Evolutionary conservation across 2,113 vertebrate species (phyloP), one percentile per base, ranked within the genome.

Genomic region (Cyanistes caeruleus): DNA sequence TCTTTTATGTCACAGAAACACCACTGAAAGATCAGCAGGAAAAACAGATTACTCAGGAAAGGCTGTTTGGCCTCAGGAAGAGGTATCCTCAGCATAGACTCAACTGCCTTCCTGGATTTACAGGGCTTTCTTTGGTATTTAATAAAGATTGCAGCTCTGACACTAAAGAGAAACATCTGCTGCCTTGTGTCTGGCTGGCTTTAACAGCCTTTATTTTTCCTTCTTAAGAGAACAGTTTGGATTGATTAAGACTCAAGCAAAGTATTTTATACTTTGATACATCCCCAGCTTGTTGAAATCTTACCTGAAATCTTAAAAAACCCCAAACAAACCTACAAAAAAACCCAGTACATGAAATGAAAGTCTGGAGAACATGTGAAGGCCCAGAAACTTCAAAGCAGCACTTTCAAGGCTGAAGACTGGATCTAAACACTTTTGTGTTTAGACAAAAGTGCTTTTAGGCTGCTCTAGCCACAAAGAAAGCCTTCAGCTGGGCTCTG

Each of bases 151-250:
- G 85, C 89, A 86, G 49, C 65, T 89, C 77, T 72, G 83, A 96
- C 89, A 96, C 94, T 95, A 96, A 97, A 95, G 89, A 91, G 87
- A 95, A 97, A 96, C 93, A 97, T 96, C 95, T 96, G 93, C 89
- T 93, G 76, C 79, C 75, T 63, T 90, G 30, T 70, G 69, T 55
- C 90, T 97, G 95, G 87, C 62, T 13, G 6, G 76, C 63, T 85
- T 85, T 78, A 94, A 53, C 53, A 91, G 75, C 55, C 90, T 86
- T 91, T 89, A 53, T 74, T 81, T 82, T 93, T 59, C n/a, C 65
- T 88, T 83, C 84, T 96, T 91, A 44, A 89, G 51, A 76, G 85
- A 84, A 87, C 69, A 90, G 88, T 96, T 94, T 90, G 95, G 73
- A 92, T 70, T 95, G 90, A 95, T 96, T 96, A 96, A 90, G 88